Evolutionary conservation across 2,888 invertebrate species (phyloP), one percentile per base, ranked within the genome.

Genomic region (Nephrotoma appendiculata): DNA sequence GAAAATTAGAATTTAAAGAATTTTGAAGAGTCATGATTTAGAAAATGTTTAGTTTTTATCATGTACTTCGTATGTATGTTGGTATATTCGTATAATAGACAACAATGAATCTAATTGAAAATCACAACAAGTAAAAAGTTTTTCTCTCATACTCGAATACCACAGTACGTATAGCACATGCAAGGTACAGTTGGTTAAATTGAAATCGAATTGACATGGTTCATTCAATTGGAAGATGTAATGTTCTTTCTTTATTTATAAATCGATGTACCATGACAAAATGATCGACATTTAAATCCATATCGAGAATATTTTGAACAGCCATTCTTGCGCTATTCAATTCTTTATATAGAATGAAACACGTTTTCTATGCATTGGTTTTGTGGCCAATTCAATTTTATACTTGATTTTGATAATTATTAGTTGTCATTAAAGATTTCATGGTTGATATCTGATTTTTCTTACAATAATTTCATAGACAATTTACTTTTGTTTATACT

Each of bases 371-470:
- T 19, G 19, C 71, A 71, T 71, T 71, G 71, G 71, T 71, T 71
- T 71, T 71, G 31, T 71, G 71, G 11, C 19, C 71, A 31, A 84
- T 42, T 84, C 84, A 84, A 42, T 84, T 84, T 84, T 43, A 84
- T 84, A 84, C 84, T 84, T 84, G 84, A 84, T 84, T 84, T 84
- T 42, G 43, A 84, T 84, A 84, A 84, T 84, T 84, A 84, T 84
- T 84, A 84, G 42, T 84, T 84, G 84, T 84, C 84, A 84, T 84
- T 84, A 84, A 42, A 84, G 43, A 84, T 84, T 84, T 84, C 43
- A 84, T 84, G 84, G 84, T 41, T 84, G 43, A 84, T 84, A 43
- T 84, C 84, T 42, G 84, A 42, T 42, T 84, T 42, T 84, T 6
- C n/a, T 42, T 42, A 43, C 84, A 84, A 84, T 12, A 42, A 84